Evolutionary conservation across 2,113 vertebrate genomes (phyloP).

Genomic region (Cranoglanis bouderius): DNA sequence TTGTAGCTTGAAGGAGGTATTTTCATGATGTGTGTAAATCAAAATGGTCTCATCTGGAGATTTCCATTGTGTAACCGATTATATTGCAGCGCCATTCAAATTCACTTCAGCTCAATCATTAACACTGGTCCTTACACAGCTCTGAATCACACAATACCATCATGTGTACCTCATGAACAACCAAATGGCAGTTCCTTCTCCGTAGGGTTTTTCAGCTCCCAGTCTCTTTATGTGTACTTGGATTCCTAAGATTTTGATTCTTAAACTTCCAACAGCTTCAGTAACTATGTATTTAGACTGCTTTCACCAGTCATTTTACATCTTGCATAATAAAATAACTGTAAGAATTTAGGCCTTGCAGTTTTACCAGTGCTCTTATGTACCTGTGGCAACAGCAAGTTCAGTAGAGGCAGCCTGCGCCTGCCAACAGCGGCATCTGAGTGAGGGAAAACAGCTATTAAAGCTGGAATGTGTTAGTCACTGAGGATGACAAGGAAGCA

Average conservation of each 20-base stretch:
- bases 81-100: conserved; percentile 23
- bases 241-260: not conserved
- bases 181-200: not conserved
- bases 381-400: conserved; percentile 42
- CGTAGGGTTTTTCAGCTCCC: not conserved
- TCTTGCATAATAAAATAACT: conserved; percentile 8
- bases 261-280: conserved; percentile 12
- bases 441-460: conserved; percentile 57
- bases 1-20: conserved; percentile 46
- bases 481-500: conserved; percentile 54
- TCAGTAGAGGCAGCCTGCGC: conserved; percentile 50
- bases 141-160: not conserved
- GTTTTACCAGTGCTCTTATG: conserved; percentile 43
- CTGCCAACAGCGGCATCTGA: conserved; percentile 43
- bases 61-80: conserved; percentile 48
- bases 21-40: conserved; percentile 36
- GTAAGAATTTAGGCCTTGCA: conserved; percentile 26
- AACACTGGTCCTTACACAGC: not conserved
- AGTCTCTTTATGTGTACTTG: not conserved
- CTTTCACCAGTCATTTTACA: not conserved
- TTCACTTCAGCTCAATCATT: conserved; percentile 16
- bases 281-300: not conserved
- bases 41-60: conserved; percentile 35
- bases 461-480: conserved; percentile 60
- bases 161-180: not conserved